Evolutionary conservation across 1,140 invertebrate genomes (phyloP).

Genomic region (Amphibalanus amphitrite): DNA sequence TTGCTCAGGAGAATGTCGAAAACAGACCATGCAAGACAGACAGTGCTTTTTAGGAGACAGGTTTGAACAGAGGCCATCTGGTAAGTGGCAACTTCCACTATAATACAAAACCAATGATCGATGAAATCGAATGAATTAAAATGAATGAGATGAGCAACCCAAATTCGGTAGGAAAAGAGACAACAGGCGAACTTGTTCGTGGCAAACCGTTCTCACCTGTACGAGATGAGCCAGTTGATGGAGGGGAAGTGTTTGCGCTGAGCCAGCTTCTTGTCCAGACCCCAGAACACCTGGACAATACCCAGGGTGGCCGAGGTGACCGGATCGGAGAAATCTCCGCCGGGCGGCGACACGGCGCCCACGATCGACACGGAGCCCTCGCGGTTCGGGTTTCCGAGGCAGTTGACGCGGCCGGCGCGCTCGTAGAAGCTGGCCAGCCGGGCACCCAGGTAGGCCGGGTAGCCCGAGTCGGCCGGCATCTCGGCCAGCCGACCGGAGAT

Average conservation of each 20-base stretch:
- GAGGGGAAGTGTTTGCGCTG: slow-evolving; percentile 99
- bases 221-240: slow-evolving; percentile 99
- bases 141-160: too few species aligned
- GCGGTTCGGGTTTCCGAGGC: slow-evolving; percentile 91
- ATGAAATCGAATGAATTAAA: too few species aligned
- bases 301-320: slow-evolving; percentile 97
- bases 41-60: too few species aligned
- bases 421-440: slow-evolving; percentile 98
- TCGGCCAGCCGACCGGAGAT: slow-evolving; percentile 99
- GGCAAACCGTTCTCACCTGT: slow-evolving; percentile 39
- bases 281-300: slow-evolving; percentile 89
- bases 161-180: too few species aligned
- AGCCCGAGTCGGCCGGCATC: slow-evolving; percentile 98
- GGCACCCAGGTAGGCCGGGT: slow-evolving; percentile 96
- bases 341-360: slow-evolving; percentile 96
- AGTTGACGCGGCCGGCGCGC: slow-evolving; percentile 91
- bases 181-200: too few species aligned
- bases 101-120: too few species aligned
- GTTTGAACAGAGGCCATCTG: too few species aligned
- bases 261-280: slow-evolving; percentile 96
- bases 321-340: slow-evolving; percentile 99
- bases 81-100: too few species aligned
- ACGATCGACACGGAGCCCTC: slow-evolving; percentile 98
- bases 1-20: too few species aligned
- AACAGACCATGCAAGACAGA: too few species aligned